Base-by-base conservation (phyloP, 2,888 invertebrate genomes). In the Dilophus febrilis region DNA sequence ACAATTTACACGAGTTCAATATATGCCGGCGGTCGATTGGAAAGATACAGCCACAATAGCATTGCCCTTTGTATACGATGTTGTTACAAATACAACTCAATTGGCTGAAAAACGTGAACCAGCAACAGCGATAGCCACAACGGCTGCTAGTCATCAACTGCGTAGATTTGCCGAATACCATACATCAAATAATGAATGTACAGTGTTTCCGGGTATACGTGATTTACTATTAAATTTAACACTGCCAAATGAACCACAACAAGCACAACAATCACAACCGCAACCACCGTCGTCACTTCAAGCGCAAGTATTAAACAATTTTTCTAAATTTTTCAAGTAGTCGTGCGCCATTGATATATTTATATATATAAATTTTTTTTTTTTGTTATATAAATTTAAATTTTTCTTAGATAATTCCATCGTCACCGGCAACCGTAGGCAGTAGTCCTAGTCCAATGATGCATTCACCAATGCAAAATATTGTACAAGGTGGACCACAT, bases 51-150 rank as follows among this genome's bases (percentile, higher is more conserved):
- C 77, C 13, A 74, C 79, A 1, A 56, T 94, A 40, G 82, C 90
- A 16, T 68, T 94, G 45, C 92, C 94, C 3, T 67, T 94, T 45
- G 82, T 94, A 35, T 90, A 94, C 60, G 92, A 94, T 59, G 75
- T 85, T 48, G 75, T 72, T 49, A 76, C 78, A 34, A 94, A 94
- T 62, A 68, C 80, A 34, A 90, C 90, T 7, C 85, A 84, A 54
- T 64, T 91, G 43, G 86, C 87, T 1, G 90, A 90, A 57, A 79
- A 83, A 51, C 70, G 83, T 35, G 86, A 86, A 49, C 66, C 67
- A 13, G 56, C 53, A 6, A 64, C 64, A 27, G 70, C 71, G 7
- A 68, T 73, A 1, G 70, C 70, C 2, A 69, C 72, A 47, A 66
- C 72, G 6, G 74, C 77, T 1, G 77, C 75, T 0, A 74, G 71